Conservation (phyloP, 2,113 vertebrate genomes). For the Semicossyphus pulcher region DNA sequence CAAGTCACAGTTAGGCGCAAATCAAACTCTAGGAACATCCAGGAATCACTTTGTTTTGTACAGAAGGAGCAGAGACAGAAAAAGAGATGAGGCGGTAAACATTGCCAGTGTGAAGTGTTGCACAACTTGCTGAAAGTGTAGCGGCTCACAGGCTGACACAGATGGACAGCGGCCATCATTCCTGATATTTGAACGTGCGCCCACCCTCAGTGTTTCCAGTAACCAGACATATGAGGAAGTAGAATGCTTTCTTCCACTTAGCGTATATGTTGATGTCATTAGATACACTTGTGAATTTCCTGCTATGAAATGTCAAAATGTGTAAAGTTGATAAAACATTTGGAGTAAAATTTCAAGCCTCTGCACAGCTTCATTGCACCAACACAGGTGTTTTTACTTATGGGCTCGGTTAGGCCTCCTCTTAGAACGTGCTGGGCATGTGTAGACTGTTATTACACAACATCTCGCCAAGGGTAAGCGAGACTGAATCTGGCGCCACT, state of each 20-base stretch:
- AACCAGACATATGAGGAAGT: not conserved
- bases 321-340: too few relatives aligned
- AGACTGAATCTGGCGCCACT: constrained; percentile 2
- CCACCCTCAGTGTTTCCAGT: not conserved
- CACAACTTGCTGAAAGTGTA: constrained; percentile 10
- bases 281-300: not conserved
- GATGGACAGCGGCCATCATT: constrained; percentile 21
- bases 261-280: not conserved
- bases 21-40: not conserved
- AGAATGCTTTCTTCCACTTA: not conserved
- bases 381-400: not conserved
- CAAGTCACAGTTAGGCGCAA: not conserved
- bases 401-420: not conserved
- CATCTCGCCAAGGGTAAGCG: not conserved
- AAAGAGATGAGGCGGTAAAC: constrained; percentile 8
- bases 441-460: not conserved
- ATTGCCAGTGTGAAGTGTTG: not conserved
- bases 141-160: not conserved
- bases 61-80: not conserved
- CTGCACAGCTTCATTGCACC: not conserved
- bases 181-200: not conserved
- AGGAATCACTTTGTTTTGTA: not conserved
- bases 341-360: fast-evolving
- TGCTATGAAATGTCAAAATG: not conserved
- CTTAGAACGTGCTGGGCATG: not conserved